Conservation (phyloP, 2,113 vertebrate species). For the Collichthys lucidus region DNA sequence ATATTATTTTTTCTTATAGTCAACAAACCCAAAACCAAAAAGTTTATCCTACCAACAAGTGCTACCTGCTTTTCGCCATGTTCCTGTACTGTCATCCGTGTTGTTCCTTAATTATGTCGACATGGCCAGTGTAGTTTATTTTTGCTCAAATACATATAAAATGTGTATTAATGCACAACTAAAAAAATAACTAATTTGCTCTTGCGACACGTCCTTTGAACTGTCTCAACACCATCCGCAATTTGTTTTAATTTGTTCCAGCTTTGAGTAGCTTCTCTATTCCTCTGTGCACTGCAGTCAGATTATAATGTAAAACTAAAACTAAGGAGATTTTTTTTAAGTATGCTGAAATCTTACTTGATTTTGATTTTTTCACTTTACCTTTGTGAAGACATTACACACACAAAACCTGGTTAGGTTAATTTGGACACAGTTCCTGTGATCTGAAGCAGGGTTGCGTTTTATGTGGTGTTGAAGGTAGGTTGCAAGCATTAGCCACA, state of each 20-base stretch:
- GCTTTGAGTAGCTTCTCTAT: background rate
- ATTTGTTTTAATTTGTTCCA: slow-evolving; percentile 13
- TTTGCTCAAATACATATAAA: background rate
- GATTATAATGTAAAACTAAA: background rate
- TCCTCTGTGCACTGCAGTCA: background rate
- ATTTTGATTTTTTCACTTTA: background rate
- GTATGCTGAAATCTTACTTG: background rate
- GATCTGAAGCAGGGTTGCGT: slow-evolving; percentile 55
- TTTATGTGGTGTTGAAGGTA: slow-evolving; percentile 64
- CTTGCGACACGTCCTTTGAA: background rate
- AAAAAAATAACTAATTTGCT: background rate
- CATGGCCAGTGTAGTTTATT: too few relatives aligned
- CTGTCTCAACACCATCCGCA: background rate
- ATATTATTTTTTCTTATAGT: background rate
- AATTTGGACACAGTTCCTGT: slow-evolving; percentile 26
- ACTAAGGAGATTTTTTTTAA: too few relatives aligned
- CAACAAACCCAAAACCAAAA: background rate
- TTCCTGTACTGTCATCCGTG: too few relatives aligned
- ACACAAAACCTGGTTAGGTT: slow-evolving; percentile 18
- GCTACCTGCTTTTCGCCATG: too few relatives aligned
- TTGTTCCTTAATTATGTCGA: too few relatives aligned
- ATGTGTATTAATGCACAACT: background rate
- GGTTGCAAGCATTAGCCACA: slow-evolving; percentile 61
- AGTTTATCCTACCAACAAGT: too few relatives aligned
- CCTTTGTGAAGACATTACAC: background rate